Evolutionary conservation across 92 coral and sea anemone species (phyloP).

Genomic region (Phenganax subtilis): DNA sequence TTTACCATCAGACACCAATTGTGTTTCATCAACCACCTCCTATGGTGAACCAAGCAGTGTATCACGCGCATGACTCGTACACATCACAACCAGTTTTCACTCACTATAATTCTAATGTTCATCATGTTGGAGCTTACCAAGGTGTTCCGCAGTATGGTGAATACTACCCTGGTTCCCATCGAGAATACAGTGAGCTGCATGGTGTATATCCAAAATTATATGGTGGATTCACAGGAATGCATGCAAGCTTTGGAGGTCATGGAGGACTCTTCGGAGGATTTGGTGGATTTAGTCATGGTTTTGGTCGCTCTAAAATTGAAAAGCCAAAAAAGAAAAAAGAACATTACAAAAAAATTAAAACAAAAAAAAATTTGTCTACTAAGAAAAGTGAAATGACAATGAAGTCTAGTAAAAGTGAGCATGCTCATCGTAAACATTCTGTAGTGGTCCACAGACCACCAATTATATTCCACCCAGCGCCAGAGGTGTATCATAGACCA

Average conservation of each 20-base stretch:
- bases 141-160: constrained; percentile 80
- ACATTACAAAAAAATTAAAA: constrained; percentile 22
- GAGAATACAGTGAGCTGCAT: background rate
- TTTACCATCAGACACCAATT: constrained; percentile 85
- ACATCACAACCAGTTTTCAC: constrained; percentile 65
- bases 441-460: constrained; percentile 85
- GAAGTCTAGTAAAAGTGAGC: constrained; percentile 36
- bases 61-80: constrained; percentile 73
- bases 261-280: constrained; percentile 7
- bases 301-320: constrained; percentile 39
- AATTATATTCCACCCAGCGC: constrained; percentile 88
- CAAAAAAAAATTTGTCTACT: constrained; percentile 29
- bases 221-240: constrained; percentile 15
- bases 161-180: constrained; percentile 25
- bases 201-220: background rate
- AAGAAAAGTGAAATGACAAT: constrained; percentile 4
- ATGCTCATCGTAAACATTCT: constrained; percentile 69
- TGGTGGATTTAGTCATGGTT: background rate
- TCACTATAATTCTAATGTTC: constrained; percentile 58
- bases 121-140: constrained; percentile 67
- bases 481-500: constrained; percentile 88
- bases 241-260: background rate
- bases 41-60: constrained; percentile 70
- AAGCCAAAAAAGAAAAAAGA: constrained; percentile 26
- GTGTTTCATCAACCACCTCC: constrained; percentile 98